Percentiles rank a stretch among this genome's conserved stretches.
Conservation (phyloP, 2,113 vertebrate species). For the Columbina picui region DNA sequence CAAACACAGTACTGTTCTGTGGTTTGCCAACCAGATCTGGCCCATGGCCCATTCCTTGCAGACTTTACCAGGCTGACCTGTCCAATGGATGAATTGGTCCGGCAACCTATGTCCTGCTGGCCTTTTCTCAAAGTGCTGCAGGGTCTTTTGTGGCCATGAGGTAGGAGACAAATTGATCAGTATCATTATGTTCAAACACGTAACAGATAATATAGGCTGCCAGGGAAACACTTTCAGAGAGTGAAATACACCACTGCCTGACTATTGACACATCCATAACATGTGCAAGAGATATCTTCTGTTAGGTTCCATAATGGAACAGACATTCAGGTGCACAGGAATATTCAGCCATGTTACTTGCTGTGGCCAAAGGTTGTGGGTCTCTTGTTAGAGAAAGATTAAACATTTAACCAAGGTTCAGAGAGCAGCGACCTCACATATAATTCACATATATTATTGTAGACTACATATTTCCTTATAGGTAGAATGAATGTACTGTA, state of each 20-base stretch:
- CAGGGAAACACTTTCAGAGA: background rate
- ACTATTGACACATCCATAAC: no score
- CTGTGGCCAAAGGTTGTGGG: background rate
- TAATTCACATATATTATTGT: background rate
- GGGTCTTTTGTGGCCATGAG: fast-evolving
- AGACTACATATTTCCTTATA: background rate
- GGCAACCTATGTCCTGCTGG: background rate
- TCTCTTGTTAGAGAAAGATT: background rate
- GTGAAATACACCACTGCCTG: background rate
- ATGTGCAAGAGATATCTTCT: fast-evolving
- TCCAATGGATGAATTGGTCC: background rate
- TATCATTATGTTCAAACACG: background rate
- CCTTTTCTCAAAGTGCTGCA: background rate
- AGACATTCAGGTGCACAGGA: background rate
- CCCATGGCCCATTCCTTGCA: no score
- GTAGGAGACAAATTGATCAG: background rate
- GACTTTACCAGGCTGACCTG: background rate
- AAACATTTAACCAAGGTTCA: background rate
- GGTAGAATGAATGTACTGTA: background rate
- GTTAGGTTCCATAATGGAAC: background rate
- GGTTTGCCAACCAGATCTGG: background rate
- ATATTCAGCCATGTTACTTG: background rate
- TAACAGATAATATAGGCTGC: background rate
- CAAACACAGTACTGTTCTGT: background rate
- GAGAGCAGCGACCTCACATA: background rate